Evolutionary conservation across 2,113 vertebrate species (phyloP), one percentile per base, ranked within the genome.

Genomic region (Holacanthus passer): DNA sequence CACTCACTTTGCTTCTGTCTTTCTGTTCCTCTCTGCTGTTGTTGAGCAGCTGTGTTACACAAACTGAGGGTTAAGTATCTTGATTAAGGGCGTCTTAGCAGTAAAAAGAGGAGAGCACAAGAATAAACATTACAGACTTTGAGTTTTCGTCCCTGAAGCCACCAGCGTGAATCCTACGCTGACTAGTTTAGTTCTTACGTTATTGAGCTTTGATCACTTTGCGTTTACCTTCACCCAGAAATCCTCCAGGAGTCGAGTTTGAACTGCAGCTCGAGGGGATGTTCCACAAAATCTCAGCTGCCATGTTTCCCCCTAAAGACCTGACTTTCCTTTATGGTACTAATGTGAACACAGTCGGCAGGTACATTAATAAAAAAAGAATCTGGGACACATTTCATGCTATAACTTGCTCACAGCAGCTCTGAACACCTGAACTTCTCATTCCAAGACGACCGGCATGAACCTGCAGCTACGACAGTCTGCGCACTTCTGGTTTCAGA

Each of bases 191-290:
- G 4, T 13, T 62, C 29, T 37, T 48, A 27, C 19, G 13, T 48
- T 41, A 70, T 19, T 48, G 7, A 63, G 50, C 71, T 66, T 35
- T 64, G 31, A 63, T 52, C 47, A 22, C 58, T 70, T 22, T 43
- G 59, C 31, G 6, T 43, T 58, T 45, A 60, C 20, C 43, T 31
- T 53, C 75, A 41, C 35, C 1, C 0, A 3, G 7, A 65, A 41
- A 59, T 50, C 73, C 41, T 60, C 13, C 1, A 37, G 59, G 27
- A 67, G 39, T 19, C 29, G 1, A 29, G 59, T 29, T 31, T 41
- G 50, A 66, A 13, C 31, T 2, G 35, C 39, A 56, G 80, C 80
- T 82, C 5, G 2, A 48, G 32, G 41, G 41, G 32, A 58, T 19
- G 24, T 17, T 29, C 31, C 1, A 20, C 5, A 1, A 32, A 53